These are phyloP conservation scores for Eustalomyia histrio DNA, from an alignment of 2,888 invertebrate genomes.

Conservation along the genomic window DNA sequence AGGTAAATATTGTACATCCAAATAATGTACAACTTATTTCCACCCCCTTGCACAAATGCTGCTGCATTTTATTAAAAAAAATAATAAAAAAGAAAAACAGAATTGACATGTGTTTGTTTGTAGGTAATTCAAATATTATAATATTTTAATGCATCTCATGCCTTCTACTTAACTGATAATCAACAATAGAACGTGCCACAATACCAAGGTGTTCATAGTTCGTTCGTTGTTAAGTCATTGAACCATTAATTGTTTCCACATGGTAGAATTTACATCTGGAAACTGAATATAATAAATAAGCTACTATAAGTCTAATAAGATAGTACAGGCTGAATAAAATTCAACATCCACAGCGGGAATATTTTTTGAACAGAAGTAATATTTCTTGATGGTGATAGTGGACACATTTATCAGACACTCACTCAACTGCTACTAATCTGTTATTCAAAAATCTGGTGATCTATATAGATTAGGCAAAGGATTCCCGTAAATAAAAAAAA, in stretches of 20 bases:
- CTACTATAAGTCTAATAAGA: background rate
- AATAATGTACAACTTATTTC: constrained; percentile 2
- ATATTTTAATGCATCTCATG: constrained; percentile 1
- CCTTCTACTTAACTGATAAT: constrained; percentile 36
- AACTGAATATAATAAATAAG: constrained; percentile 11
- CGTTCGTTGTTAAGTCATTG: constrained; percentile 37
- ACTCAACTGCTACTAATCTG: too few species aligned
- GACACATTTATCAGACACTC: too few species aligned
- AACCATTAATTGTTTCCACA: constrained; percentile 39
- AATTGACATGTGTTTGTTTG: constrained; percentile 11
- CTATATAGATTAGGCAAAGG: too few species aligned
- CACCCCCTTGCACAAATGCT: constrained; percentile 28
- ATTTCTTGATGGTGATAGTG: too few species aligned
- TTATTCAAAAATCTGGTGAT: too few species aligned
- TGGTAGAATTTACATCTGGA: constrained; percentile 23
- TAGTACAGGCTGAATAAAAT: background rate
- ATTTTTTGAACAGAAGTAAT: background rate
- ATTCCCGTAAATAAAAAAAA: too few species aligned
- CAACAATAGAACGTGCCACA: constrained; percentile 64
- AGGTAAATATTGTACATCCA: constrained; percentile 19
- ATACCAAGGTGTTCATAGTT: constrained; percentile 57
- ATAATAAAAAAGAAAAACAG: background rate
- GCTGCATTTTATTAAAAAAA: background rate
- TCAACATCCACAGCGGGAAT: background rate
- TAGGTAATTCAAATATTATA: background rate